Evolutionary conservation across 1,140 invertebrate species (phyloP), one percentile per base, ranked within the genome.

Genomic region (Lasioglossum albipes): DNA sequence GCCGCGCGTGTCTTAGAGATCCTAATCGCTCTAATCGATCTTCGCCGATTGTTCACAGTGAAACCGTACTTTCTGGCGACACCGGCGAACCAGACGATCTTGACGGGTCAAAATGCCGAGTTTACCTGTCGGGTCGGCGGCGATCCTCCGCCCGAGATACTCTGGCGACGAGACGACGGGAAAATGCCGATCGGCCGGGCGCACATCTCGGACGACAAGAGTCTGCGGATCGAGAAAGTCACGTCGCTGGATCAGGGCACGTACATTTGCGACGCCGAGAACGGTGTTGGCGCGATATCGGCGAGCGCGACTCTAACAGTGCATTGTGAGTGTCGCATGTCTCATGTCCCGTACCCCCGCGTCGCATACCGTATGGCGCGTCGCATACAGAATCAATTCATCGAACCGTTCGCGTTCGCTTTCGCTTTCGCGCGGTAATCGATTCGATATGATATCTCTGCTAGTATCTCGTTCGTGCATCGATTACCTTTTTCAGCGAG

Each of bases 81-180:
- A 83, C 98, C 98, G 16, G 95, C 96, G 76, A 97, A 99, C 92
- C 94, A 97, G 84, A 97, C 96, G 16, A 96, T 97, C 64, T 94
- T 97, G 75, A 95, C 96, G 77, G 97, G 97, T 16, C 95, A 97
- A 89, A 95, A 95, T 27, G 97, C 97, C 0, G 95, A 97, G 81
- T 98, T 99, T 90, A 96, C 97, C 66, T 99, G 98, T 90, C 95
- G 96, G 71, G 97, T 98, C 0, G 97, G 97, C 71, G 98, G 98
- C 16, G 97, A 98, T 92, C 98, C 98, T n/a, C 94, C 95, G 41
- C 97, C 98, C 0, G 96, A 97, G 84, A 96, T 98, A 16, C 95
- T 98, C 66, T 98, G 98, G 98, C 95, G 96, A 67, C 96, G 97
- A 88, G 96, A 98, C 90, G 97, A 97, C 83, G 96, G 96, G 18